Evolutionary conservation across 2,797 vertebrate genomes (phyloP), one percentile per base, ranked within the genome.

Genomic region (Tolypeutes matacus): DNA sequence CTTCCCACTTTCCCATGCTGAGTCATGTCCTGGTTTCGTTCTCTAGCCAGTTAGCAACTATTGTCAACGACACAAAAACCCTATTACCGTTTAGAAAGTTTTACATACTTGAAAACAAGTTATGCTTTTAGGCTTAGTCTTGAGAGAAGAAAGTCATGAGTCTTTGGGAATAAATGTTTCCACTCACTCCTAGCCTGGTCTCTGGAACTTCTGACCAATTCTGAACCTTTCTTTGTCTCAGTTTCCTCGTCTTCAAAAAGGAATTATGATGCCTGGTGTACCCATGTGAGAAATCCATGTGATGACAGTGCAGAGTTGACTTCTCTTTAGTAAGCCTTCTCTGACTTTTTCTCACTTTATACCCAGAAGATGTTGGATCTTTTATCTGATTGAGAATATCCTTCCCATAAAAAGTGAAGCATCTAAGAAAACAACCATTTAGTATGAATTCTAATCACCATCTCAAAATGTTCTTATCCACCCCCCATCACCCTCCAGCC

Each of bases 1-100:
- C 56, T 96, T 97, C 95, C 92, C 69, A 91, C 62, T 97, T 97
- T 97, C 95, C 72, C 94, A 72, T 23, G 91, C 86, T 97, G 93
- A 96, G 67, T 97, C 97, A 97, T 58, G 17, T 64, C 67, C 89
- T 82, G 58, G 29, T 95, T 97, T 95, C 60, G 58, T 94, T 91
- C 80, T 94, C 51, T 95, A 80, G 67, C 29, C 58, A 89, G 86
- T 86, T 93, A 93, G 78, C 67, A 94, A 85, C 67, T 85, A 34
- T 46, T 76, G 46, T 95, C 80, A 88, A 31, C 91, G 91, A 89
- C 81, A 90, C 31, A 53, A 34, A 58, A 31, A 58, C 21, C 81
- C 77, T 46, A 70, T 80, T 31, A 86, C 51, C 78, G 46, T 94
- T 89, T 76, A 60, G 7, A 88, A 86, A 85, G 13, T 81, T 87